phyloP scores from a whole-genome alignment of 1,140 invertebrate genomes.

The Ctenoplectra terminalis region DNA sequence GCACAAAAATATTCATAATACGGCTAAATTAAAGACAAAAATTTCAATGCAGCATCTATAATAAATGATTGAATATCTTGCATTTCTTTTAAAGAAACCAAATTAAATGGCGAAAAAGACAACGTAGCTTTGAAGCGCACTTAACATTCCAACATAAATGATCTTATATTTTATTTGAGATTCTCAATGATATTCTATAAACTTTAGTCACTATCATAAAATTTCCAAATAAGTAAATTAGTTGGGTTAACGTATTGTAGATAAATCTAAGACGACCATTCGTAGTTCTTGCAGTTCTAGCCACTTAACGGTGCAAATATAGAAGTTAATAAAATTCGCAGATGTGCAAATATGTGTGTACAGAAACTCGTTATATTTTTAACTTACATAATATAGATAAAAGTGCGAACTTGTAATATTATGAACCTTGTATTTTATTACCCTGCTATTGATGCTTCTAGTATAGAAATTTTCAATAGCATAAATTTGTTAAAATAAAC shows the following conservation, averaged over 20 bases:
- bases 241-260: background rate
- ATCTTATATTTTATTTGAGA: background rate
- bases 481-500: background rate
- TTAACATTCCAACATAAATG: constrained; percentile 7
- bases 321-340: constrained; percentile 15
- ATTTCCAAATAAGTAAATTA: background rate
- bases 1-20: background rate
- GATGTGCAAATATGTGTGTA: constrained; percentile 21
- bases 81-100: background rate
- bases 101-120: background rate
- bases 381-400: background rate
- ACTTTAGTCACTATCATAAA: background rate
- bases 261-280: background rate
- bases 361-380: constrained; percentile 8
- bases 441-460: background rate
- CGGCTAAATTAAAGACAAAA: background rate
- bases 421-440: background rate
- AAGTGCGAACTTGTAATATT: background rate
- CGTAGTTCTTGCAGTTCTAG: constrained; percentile 1
- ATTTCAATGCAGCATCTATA: background rate
- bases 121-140: background rate
- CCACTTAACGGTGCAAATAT: constrained; percentile 21
- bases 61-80: background rate
- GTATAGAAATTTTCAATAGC: background rate
- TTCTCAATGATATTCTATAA: background rate